phyloP scores from a whole-genome alignment of 2,113 vertebrate genomes.

The Catharus fuscescens region DNA sequence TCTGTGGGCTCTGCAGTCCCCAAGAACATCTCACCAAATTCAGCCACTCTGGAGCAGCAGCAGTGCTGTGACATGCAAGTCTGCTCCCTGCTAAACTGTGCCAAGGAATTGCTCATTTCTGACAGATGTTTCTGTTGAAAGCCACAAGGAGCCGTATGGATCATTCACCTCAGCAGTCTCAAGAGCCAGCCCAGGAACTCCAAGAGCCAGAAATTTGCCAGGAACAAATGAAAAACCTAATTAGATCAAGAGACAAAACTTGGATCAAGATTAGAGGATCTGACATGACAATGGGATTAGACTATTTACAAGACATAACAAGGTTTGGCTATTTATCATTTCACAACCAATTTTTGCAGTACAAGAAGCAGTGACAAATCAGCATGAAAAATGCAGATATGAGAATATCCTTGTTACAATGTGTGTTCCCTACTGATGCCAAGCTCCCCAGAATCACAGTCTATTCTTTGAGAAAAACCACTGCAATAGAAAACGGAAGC shows the following conservation, averaged over 20 bases:
- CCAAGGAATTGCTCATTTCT: neutral
- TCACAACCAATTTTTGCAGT: neutral
- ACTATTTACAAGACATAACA: neutral
- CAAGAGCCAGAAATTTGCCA: slow-evolving; percentile 53
- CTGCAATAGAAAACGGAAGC: neutral
- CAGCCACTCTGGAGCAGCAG: neutral
- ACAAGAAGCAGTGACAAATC: neutral
- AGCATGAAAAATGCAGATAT: neutral
- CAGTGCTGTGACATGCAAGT: neutral
- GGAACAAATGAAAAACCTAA: slow-evolving; percentile 48
- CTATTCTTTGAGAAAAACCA: neutral
- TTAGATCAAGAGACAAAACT: slow-evolving; percentile 27
- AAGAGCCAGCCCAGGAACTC: slow-evolving; percentile 33
- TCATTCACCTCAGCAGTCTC: slow-evolving; percentile 43
- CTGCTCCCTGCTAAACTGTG: neutral
- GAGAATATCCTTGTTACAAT: neutral
- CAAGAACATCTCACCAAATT: neutral
- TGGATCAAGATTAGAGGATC: slow-evolving; percentile 14
- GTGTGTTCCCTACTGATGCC: neutral
- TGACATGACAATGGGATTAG: slow-evolving; percentile 5
- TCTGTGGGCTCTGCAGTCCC: neutral
- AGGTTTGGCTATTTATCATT: neutral
- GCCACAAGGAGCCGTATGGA: slow-evolving; percentile 28
- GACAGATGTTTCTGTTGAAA: slow-evolving; percentile 72
- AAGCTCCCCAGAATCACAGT: neutral